Conservation (phyloP, 2,888 invertebrate species). For the Sphecodes monilicornis region DNA sequence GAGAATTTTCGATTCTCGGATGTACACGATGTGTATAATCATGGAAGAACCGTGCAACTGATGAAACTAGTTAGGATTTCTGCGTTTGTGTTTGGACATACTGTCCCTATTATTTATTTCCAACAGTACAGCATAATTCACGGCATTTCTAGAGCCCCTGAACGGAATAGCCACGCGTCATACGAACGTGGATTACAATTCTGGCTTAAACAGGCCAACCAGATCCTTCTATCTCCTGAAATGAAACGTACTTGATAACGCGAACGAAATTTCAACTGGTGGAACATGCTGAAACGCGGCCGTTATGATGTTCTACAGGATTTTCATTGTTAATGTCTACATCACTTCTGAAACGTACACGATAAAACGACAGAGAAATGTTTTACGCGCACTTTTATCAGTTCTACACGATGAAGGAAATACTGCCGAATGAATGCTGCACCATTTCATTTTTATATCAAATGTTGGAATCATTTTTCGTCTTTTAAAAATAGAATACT, state of each 20-base stretch:
- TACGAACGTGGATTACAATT: neutral
- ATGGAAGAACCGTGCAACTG: neutral
- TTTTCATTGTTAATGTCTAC: neutral
- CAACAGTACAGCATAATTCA: neutral
- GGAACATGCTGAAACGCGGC: neutral
- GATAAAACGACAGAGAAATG: neutral
- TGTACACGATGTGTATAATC: slow-evolving; percentile 38
- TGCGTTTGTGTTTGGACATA: neutral
- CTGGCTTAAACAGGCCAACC: neutral
- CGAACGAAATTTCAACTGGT: neutral
- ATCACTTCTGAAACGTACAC: neutral
- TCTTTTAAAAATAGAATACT: no score
- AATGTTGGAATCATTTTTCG: no score
- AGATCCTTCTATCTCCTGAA: neutral
- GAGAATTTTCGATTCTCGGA: slow-evolving; percentile 31
- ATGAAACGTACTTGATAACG: neutral
- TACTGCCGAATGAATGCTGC: no score
- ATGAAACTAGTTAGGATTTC: slow-evolving; percentile 26
- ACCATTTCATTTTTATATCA: no score
- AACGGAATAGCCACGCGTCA: neutral
- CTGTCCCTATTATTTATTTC: neutral
- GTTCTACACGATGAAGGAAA: no score
- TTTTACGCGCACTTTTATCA: no score
- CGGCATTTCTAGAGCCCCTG: slow-evolving; percentile 4
- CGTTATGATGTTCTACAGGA: neutral